Evolutionary conservation across 2,797 vertebrate genomes (phyloP).

Genomic region (Phoeniculus purpureus): DNA sequence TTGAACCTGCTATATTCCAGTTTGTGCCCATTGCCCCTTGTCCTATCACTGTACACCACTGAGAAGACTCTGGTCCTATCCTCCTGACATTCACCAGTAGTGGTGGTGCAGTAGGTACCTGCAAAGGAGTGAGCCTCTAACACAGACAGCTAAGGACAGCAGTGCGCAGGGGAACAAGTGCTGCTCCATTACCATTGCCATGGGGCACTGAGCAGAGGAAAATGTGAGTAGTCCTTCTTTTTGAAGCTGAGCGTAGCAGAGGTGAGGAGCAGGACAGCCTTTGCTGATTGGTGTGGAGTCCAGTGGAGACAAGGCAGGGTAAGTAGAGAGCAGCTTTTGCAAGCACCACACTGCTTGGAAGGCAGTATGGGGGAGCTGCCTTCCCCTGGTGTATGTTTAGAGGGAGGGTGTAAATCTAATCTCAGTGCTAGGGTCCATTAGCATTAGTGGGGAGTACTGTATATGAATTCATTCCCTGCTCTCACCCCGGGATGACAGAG

Average conservation of each 20-base stretch:
- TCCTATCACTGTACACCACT: too few relatives aligned
- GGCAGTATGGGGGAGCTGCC: constrained; percentile 56
- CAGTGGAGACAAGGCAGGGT: background rate
- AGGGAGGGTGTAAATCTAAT: constrained; percentile 77
- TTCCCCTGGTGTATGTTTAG: constrained; percentile 42
- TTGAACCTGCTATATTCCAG: too few relatives aligned
- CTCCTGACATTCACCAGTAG: background rate
- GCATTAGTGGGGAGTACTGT: constrained; percentile 70
- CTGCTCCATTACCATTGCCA: background rate
- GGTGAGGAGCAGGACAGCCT: background rate
- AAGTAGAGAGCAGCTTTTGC: background rate
- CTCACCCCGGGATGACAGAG: constrained; percentile 70
- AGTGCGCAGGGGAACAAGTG: rapidly evolving
- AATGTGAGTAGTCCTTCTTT: background rate
- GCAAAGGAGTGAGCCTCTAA: background rate
- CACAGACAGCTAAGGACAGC: too few relatives aligned
- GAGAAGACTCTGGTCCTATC: too few relatives aligned
- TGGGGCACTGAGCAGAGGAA: background rate
- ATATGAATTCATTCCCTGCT: constrained; percentile 64
- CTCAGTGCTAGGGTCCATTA: constrained; percentile 73
- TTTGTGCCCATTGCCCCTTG: too few relatives aligned
- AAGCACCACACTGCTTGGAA: background rate
- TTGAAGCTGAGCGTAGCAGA: background rate
- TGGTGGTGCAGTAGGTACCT: background rate
- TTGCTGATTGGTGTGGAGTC: background rate